Evolutionary conservation across 2,888 invertebrate species (phyloP).

Genomic region (Drosophila neoperkinsi): DNA sequence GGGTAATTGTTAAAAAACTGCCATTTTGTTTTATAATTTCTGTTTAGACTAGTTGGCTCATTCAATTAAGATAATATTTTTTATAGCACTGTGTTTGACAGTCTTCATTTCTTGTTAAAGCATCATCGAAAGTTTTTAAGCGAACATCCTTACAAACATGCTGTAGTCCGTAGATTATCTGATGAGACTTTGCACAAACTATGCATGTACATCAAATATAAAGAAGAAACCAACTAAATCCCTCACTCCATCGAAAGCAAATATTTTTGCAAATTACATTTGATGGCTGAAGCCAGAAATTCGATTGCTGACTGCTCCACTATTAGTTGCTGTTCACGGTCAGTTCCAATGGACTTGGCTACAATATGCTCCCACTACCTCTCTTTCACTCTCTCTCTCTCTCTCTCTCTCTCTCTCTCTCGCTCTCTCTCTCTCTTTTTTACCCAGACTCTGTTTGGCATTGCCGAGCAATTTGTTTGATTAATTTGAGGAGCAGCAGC

Average conservation of each 20-base stretch:
- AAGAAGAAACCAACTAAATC: not conserved
- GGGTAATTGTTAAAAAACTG: not conserved
- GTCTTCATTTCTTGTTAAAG: not conserved
- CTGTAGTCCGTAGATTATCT: conserved; percentile 9
- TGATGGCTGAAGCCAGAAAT: conserved; percentile 44
- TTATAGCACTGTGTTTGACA: not conserved
- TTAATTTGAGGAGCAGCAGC: conserved; percentile 58
- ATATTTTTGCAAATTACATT: conserved; percentile 77
- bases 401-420: not conserved
- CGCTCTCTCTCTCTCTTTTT: not conserved
- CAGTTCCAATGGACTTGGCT: conserved; percentile 24
- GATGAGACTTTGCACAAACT: conserved; percentile 33
- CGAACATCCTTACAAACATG: conserved; percentile 4
- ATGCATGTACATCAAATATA: conserved; percentile 6
- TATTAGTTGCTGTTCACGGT: conserved; percentile 14
- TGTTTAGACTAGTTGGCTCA: not conserved
- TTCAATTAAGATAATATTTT: not conserved
- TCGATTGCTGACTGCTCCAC: conserved; percentile 28
- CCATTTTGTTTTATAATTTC: not conserved
- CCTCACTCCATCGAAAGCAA: conserved; percentile 66
- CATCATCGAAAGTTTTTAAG: conserved; percentile 6
- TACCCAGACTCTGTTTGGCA: conserved; percentile 14
- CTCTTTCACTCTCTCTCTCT: not conserved
- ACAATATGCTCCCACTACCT: not conserved
- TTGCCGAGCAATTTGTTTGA: conserved; percentile 75